A percentile compares a stretch with the other conserved stretches of the same genome.
These are phyloP conservation scores for Halocaridina rubra DNA, from an alignment of 2,888 invertebrate genomes.

Conservation along the genomic window DNA sequence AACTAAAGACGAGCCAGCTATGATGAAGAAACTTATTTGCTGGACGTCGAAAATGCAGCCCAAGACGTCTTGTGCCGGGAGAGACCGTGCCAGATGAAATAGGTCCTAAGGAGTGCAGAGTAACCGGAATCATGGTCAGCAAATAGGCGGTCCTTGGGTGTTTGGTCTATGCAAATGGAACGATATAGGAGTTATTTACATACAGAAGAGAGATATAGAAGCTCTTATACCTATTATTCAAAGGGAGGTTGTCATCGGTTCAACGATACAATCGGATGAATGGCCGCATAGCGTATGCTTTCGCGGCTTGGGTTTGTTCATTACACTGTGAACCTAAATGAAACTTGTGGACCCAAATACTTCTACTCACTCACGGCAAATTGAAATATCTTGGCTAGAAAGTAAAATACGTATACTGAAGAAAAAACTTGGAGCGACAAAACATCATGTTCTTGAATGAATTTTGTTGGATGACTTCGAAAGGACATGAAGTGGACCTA, in stretches of 20 bases:
- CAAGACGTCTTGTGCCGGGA: neutral
- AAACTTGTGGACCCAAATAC: neutral
- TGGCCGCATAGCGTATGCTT: neutral
- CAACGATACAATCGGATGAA: neutral
- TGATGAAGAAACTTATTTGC: neutral
- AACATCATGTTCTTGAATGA: too few species aligned
- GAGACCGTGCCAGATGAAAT: neutral
- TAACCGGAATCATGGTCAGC: neutral
- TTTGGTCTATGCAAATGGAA: neutral
- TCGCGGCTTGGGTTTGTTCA: neutral
- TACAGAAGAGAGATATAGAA: neutral
- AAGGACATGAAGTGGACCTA: too few species aligned
- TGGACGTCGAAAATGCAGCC: neutral
- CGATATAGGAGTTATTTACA: neutral
- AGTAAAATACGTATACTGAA: too few species aligned
- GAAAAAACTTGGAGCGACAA: too few species aligned
- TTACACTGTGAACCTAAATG: neutral
- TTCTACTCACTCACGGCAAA: neutral
- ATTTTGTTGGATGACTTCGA: too few species aligned
- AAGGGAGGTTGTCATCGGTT: neutral
- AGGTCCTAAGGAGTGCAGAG: neutral
- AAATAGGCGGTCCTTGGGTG: neutral
- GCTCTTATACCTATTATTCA: neutral
- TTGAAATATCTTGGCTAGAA: neutral
- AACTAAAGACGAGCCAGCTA: neutral